Base-by-base conservation (phyloP, 2,797 vertebrate species). In the Sebastes iracundus region DNA sequence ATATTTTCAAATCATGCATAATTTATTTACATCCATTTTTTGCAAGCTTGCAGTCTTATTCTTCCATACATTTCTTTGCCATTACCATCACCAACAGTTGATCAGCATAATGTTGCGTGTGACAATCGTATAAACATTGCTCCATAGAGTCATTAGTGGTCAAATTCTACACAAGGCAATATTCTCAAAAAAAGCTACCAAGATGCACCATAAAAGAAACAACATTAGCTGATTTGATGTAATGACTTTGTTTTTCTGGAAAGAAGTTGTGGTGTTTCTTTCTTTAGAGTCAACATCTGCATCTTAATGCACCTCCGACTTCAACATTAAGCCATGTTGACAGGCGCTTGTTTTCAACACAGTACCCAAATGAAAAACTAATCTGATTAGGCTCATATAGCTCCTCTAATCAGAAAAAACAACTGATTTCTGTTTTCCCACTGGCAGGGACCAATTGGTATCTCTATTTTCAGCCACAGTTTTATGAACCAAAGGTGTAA, bases 401-500 rank as follows among this genome's bases (percentile, higher is more conserved):
- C 38, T 6, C 16, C 28, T 52, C 4, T n/a, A n/a, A 55, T 60
- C 22, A 49, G 13, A 74, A 66, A 75, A 27, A 8, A 46, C 18
- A n/a, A 2, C 22, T 27, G 3, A 58, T 42, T 72, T 73, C 22
- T 60, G 55, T 77, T 58, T 60, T 72, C 7, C 28, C 3, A 2
- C 23, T 61, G 28, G 55, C 70, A 74, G 16, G 6, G 22, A 42
- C 7, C 7, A 25, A 7, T 28, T 67, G 42, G 28, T 35, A 32
- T 74, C 52, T 81, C 25, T 69, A 33, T 46, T 79, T 70, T 67
- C 55, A 83, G 20, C 23, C n/a, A 69, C 59, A 55, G 22, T 63
- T 73, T 82, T 30, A 73, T 65, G 52, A 77, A 77, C 33, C 14
- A 77, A 63, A 49, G 61, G 62, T 69, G 72, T 30, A 64, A 85